Conservation (phyloP, 2,888 invertebrate species). For the Noctua pronuba region DNA sequence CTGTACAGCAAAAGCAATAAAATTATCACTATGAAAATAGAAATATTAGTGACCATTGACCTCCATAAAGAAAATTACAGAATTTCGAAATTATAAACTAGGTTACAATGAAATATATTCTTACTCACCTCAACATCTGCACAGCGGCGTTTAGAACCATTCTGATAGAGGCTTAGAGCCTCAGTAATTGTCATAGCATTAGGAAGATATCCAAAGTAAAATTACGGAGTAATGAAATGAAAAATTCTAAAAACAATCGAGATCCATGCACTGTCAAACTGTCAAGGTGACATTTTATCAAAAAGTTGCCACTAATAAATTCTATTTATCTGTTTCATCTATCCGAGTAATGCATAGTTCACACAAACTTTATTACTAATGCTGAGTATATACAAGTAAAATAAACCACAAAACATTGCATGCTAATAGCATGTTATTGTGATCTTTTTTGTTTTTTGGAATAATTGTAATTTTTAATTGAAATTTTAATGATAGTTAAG, state of each 20-base stretch:
- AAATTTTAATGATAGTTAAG: no score
- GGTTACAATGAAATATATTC: slow-evolving; percentile 56
- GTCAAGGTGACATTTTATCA: slow-evolving; percentile 62
- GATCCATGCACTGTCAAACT: slow-evolving; percentile 76
- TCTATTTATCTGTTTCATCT: background rate
- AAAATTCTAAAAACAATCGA: slow-evolving; percentile 87
- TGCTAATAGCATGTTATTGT: no score
- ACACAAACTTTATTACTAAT: background rate
- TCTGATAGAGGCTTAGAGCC: slow-evolving; percentile 89
- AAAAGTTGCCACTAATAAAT: slow-evolving; percentile 43
- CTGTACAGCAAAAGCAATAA: background rate
- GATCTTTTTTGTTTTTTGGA: no score
- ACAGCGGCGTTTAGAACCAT: slow-evolving; percentile 95
- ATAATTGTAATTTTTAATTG: no score
- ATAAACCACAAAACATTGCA: background rate
- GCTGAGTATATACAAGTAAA: background rate
- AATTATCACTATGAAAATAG: slow-evolving; percentile 1
- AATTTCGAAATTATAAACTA: slow-evolving; percentile 58
- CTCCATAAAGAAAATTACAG: slow-evolving; percentile 32
- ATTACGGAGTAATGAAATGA: slow-evolving; percentile 75
- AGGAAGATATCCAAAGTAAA: slow-evolving; percentile 80
- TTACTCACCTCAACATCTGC: slow-evolving; percentile 93
- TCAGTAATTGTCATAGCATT: slow-evolving; percentile 88
- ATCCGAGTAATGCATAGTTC: background rate
- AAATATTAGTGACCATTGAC: slow-evolving; percentile 33